Evolutionary conservation across 1,140 invertebrate species (phyloP).

Genomic region (Arctopsyche grandis): DNA sequence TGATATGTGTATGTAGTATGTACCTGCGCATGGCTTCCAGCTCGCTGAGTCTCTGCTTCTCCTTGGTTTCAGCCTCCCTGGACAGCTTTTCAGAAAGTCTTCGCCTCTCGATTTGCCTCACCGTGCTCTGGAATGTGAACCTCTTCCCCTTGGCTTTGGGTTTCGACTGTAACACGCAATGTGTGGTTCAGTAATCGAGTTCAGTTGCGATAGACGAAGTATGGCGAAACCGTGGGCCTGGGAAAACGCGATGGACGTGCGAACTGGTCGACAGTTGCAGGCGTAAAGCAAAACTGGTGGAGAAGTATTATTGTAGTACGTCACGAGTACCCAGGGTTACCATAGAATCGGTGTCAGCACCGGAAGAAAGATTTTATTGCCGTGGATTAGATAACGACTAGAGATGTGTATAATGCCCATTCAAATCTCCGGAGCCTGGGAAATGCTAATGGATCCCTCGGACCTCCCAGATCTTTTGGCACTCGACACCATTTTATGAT

Average conservation of each 20-base stretch:
- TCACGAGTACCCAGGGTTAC: background rate
- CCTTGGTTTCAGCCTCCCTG: slow-evolving; percentile 79
- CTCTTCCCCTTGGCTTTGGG: slow-evolving; percentile 64
- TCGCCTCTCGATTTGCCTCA: slow-evolving; percentile 79
- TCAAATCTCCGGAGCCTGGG: too few relatives aligned
- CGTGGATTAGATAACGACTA: too few relatives aligned
- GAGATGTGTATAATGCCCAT: too few relatives aligned
- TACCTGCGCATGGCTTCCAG: slow-evolving; percentile 79
- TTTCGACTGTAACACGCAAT: slow-evolving; percentile 43
- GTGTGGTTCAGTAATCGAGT: background rate
- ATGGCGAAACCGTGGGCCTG: background rate
- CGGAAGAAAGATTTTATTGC: too few relatives aligned
- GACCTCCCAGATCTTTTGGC: too few relatives aligned
- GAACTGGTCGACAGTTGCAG: slow-evolving; percentile 3
- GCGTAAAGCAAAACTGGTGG: slow-evolving; percentile 5
- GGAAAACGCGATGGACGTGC: slow-evolving; percentile 25
- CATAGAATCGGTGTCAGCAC: background rate
- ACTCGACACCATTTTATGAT: too few relatives aligned
- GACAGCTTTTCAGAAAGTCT: slow-evolving; percentile 78
- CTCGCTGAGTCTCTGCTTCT: slow-evolving; percentile 77
- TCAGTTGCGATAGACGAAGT: background rate
- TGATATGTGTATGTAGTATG: too few relatives aligned
- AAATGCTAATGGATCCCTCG: too few relatives aligned
- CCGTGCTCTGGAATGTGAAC: slow-evolving; percentile 85
- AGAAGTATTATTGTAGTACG: slow-evolving; percentile 6